phyloP scores from a whole-genome alignment of 2,888 invertebrate species.

The Gerosis bhagava region DNA sequence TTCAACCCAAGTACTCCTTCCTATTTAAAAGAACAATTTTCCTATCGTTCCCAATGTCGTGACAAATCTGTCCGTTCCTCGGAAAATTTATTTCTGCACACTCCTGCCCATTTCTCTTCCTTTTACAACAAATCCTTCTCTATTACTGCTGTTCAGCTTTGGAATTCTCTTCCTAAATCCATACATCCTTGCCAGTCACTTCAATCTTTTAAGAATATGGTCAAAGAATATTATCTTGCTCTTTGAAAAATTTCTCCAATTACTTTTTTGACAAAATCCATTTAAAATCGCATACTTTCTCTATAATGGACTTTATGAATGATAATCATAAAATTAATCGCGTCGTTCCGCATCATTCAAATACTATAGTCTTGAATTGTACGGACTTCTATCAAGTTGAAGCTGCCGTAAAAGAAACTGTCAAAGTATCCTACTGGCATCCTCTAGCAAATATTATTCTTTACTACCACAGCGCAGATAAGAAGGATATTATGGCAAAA shows the following conservation, averaged over 20 bases:
- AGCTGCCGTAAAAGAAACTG: slow-evolving; percentile 46
- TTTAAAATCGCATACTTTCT: slow-evolving; percentile 42
- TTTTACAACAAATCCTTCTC: no score
- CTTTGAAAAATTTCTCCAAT: slow-evolving; percentile 56
- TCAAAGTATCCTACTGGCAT: slow-evolving; percentile 55
- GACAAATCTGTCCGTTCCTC: no score
- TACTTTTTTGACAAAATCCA: slow-evolving; percentile 45
- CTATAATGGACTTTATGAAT: slow-evolving; percentile 42
- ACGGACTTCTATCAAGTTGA: slow-evolving; percentile 49
- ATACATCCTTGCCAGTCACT: no score
- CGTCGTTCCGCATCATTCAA: slow-evolving; percentile 50
- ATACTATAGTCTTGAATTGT: slow-evolving; percentile 50
- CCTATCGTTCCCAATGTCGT: no score
- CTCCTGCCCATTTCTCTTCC: no score
- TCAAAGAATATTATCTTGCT: no score
- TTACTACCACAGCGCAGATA: slow-evolving; percentile 44
- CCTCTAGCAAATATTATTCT: slow-evolving; percentile 55
- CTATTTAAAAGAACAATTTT: no score
- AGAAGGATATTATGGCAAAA: slow-evolving; percentile 43
- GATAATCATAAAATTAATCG: slow-evolving; percentile 50
- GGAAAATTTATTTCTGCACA: no score
- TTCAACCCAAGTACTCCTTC: no score
- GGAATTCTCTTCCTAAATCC: no score
- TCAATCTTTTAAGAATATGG: no score
- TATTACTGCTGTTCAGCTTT: no score